Percentiles rank a stretch among this genome's conserved stretches.
Conservation (phyloP, 2,888 invertebrate species). For the Sceliomorpha sp. region DNA sequence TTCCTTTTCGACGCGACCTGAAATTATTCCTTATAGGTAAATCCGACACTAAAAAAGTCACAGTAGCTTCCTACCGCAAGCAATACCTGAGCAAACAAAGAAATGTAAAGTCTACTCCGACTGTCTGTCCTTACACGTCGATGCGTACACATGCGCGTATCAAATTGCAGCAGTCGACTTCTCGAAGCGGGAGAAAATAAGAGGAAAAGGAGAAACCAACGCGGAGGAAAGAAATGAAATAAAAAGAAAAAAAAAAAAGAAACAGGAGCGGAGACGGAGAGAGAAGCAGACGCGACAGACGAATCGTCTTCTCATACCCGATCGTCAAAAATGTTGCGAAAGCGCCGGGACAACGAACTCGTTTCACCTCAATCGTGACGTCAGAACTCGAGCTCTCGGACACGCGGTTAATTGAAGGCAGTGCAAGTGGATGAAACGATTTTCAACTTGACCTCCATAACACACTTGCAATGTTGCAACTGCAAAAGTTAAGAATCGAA, state of each 20-base stretch:
- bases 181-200: constrained; percentile 28
- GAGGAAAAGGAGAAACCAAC: constrained; percentile 20
- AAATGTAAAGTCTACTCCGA: constrained; percentile 62
- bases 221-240: constrained; percentile 3
- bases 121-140: constrained; percentile 53
- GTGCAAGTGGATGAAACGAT: constrained; percentile 61
- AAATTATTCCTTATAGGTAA: too few species aligned
- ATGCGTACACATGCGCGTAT: constrained; percentile 54
- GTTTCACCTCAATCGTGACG: constrained; percentile 61
- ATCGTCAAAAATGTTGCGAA: constrained; percentile 54
- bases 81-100: constrained; percentile 60
- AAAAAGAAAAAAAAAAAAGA: constrained; percentile 6
- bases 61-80: constrained; percentile 39
- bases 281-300: constrained; percentile 6
- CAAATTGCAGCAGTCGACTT: constrained; percentile 52
- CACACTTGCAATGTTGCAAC: constrained; percentile 47
- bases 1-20: constrained; percentile 2
- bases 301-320: constrained; percentile 40
- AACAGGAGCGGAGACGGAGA: constrained; percentile 4
- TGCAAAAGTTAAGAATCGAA: constrained; percentile 41
- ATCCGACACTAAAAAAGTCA: constrained; percentile 23
- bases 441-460: constrained; percentile 65
- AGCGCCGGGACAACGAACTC: constrained; percentile 61
- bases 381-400: constrained; percentile 59
- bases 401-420: constrained; percentile 62